Evolutionary conservation across 2,113 vertebrate genomes (phyloP).

Genomic region (Galemys pyrenaicus): DNA sequence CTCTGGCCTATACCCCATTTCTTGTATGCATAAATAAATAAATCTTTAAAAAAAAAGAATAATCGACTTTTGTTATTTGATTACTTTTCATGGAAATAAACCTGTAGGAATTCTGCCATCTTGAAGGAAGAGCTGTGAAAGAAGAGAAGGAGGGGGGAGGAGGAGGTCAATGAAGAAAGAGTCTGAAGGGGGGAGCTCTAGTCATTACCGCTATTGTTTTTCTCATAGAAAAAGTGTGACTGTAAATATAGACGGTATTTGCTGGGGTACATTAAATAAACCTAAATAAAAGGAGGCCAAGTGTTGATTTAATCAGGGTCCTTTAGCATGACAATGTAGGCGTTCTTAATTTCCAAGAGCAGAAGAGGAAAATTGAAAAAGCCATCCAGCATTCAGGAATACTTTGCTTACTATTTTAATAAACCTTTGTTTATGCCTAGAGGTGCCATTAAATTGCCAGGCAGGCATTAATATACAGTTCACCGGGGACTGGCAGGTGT

Average conservation of each 20-base stretch:
- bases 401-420: constrained; percentile 89
- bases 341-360: constrained; percentile 75
- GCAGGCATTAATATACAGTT: constrained; percentile 86
- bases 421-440: constrained; percentile 91
- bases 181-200: background rate
- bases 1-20: no score
- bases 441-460: constrained; percentile 89
- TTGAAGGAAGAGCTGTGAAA: background rate
- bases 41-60: no score
- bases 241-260: constrained; percentile 53
- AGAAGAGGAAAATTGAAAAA: constrained; percentile 80
- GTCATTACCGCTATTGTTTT: background rate
- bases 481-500: constrained; percentile 81
- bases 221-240: constrained; percentile 40
- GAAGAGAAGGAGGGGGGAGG: background rate
- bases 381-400: constrained; percentile 80
- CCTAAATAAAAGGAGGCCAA: constrained; percentile 55
- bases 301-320: constrained; percentile 57
- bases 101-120: background rate
- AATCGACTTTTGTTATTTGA: background rate
- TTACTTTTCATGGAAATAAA: background rate
- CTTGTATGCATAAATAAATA: no score
- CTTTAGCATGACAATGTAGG: constrained; percentile 47
- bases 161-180: background rate
- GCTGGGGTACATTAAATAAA: constrained; percentile 36